Evolutionary conservation across 2,113 vertebrate species (phyloP).

Genomic region (Caracal caracal): DNA sequence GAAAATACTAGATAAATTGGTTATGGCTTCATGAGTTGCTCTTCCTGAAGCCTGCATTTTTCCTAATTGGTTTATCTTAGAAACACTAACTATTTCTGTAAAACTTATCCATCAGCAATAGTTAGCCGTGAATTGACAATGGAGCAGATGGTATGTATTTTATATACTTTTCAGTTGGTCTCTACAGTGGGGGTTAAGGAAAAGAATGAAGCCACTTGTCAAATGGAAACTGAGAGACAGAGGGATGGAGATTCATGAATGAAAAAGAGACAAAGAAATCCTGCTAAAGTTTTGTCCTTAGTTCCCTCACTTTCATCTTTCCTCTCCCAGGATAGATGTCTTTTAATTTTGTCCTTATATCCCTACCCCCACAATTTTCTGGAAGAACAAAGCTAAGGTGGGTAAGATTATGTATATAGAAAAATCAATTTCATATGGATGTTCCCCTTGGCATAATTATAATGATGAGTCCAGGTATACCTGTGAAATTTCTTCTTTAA

Average conservation of each 20-base stretch:
- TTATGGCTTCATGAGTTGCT: neutral
- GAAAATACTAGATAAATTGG: constrained; percentile 2
- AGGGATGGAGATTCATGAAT: neutral
- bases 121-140: neutral
- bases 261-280: neutral
- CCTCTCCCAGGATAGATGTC: neutral
- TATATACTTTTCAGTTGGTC: neutral
- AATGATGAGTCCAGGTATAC: neutral
- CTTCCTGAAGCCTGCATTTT: neutral
- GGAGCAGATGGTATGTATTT: neutral
- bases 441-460: neutral
- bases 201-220: neutral
- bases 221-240: neutral
- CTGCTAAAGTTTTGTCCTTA: neutral
- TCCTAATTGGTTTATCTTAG: constrained; percentile 26
- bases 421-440: neutral
- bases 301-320: neutral
- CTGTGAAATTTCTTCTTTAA: neutral
- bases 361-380: neutral
- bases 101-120: neutral
- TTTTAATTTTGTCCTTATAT: neutral
- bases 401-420: neutral
- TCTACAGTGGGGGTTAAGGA: neutral
- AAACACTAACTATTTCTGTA: constrained; percentile 32
- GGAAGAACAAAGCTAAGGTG: neutral